These are phyloP conservation scores for Melitaea athalia DNA, from an alignment of 2,888 invertebrate genomes.

Conservation along the genomic window DNA sequence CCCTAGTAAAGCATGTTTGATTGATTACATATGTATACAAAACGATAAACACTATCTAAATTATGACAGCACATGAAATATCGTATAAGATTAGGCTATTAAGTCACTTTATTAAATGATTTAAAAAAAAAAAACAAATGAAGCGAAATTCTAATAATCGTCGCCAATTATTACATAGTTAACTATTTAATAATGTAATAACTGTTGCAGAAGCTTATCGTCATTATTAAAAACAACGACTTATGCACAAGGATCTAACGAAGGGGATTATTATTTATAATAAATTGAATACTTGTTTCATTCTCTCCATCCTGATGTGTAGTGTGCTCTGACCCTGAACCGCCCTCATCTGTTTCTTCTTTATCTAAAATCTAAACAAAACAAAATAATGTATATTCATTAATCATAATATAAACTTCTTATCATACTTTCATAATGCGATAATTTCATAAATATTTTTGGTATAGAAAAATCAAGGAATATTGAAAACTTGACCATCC, in stretches of 20 bases:
- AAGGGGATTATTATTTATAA: neutral
- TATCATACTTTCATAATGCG: too few species aligned
- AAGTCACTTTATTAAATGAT: neutral
- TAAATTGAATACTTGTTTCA: conserved; percentile 61
- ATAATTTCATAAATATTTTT: too few species aligned
- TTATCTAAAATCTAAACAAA: conserved; percentile 73
- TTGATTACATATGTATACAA: neutral
- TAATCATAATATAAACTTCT: too few species aligned
- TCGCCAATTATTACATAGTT: neutral
- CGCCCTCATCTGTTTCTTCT: conserved; percentile 76
- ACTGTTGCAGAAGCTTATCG: neutral
- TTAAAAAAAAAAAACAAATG: neutral
- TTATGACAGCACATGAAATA: too few species aligned
- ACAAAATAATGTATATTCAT: neutral
- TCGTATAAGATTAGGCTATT: neutral
- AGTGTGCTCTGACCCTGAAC: conserved; percentile 71
- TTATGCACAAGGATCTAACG: neutral
- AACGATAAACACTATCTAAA: neutral
- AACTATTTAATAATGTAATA: neutral
- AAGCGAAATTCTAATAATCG: neutral
- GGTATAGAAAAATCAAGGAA: too few species aligned
- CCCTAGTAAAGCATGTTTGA: neutral
- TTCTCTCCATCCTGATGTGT: conserved; percentile 74
- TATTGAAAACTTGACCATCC: too few species aligned
- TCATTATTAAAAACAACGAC: neutral